Conservation (phyloP, 2,113 vertebrate species). For the Polypterus bichir region DNA sequence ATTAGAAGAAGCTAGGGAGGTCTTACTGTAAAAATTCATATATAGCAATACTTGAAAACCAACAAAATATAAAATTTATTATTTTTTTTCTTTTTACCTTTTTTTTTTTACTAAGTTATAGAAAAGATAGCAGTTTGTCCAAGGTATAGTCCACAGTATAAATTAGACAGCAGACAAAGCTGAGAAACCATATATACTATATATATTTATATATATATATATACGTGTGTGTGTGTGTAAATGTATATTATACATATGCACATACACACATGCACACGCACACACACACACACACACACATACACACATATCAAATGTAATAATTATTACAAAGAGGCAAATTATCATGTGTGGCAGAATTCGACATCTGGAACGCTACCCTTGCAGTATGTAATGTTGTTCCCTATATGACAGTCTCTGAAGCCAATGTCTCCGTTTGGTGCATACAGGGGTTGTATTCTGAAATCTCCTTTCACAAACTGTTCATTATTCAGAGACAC, state of each 20-base stretch:
- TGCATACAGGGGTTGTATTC: conserved; percentile 95
- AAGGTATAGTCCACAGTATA: conserved; percentile 98
- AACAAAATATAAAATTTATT: conserved; percentile 91
- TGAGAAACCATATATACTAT: conserved; percentile 35
- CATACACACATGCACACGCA: too few relatives aligned
- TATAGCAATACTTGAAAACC: conserved; percentile 90
- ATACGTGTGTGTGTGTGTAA: not conserved
- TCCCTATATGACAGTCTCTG: conserved; percentile 91
- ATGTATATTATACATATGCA: too few relatives aligned
- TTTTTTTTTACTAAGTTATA: conserved; percentile 71
- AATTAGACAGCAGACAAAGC: conserved; percentile 79
- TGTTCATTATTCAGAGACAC: conserved; percentile 98
- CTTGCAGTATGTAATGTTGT: conserved; percentile 88
- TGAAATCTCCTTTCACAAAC: conserved; percentile 97
- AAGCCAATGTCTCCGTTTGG: conserved; percentile 93
- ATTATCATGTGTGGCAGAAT: conserved; percentile 90
- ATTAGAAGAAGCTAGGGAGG: conserved; percentile 46
- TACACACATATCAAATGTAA: not conserved
- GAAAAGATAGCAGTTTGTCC: conserved; percentile 94
- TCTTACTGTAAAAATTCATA: conserved; percentile 75
- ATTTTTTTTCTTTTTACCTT: conserved; percentile 76
- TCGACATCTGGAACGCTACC: conserved; percentile 92
- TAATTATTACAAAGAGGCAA: conserved; percentile 39
- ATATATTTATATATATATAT: conserved; percentile 47
- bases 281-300: too few relatives aligned